A percentile compares a stretch with the other conserved stretches of the same genome.
phyloP scores from a whole-genome alignment of 2,113 vertebrate species.

The Pterophyllum scalare region DNA sequence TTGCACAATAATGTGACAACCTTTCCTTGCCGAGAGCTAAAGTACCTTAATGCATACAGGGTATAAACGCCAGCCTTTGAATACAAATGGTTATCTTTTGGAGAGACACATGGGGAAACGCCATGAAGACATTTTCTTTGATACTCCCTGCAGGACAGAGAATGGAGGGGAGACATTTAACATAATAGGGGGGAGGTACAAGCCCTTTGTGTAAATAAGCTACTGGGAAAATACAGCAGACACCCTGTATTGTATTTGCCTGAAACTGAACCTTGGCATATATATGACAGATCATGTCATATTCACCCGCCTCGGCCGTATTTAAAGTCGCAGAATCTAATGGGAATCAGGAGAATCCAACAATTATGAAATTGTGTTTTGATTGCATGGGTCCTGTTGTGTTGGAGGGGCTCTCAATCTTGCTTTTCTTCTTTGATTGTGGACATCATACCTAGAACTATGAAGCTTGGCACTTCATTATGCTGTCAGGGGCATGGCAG shows the following conservation, averaged over 20 bases:
- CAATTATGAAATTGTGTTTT: slow-evolving; percentile 43
- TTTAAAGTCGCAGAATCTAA: slow-evolving; percentile 48
- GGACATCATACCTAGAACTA: slow-evolving; percentile 29
- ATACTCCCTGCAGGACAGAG: slow-evolving; percentile 22
- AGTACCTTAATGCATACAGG: slow-evolving; percentile 71
- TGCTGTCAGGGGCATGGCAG: slow-evolving; percentile 44
- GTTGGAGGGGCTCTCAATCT: slow-evolving; percentile 27
- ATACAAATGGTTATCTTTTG: slow-evolving; percentile 73
- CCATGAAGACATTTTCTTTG: slow-evolving; percentile 48
- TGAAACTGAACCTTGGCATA: slow-evolving; percentile 24
- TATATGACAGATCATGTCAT: slow-evolving; percentile 36
- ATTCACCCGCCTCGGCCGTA: slow-evolving; percentile 2
- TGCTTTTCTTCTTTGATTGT: slow-evolving; percentile 25
- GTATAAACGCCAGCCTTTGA: slow-evolving; percentile 63
- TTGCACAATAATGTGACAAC: slow-evolving; percentile 80
- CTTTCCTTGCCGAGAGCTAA: slow-evolving; percentile 65
- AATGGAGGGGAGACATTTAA: slow-evolving; percentile 40
- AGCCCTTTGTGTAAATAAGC: slow-evolving; percentile 54
- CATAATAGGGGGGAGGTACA: slow-evolving; percentile 41
- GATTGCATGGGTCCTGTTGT: slow-evolving; percentile 27
- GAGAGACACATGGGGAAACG: slow-evolving; percentile 38
- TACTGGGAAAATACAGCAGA: slow-evolving; percentile 29
- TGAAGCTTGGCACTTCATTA: slow-evolving; percentile 37
- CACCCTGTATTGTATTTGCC: slow-evolving; percentile 38
- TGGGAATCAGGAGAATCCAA: slow-evolving; percentile 36